phyloP scores from a whole-genome alignment of 2,888 invertebrate species.

The Pediacus dermestoides region DNA sequence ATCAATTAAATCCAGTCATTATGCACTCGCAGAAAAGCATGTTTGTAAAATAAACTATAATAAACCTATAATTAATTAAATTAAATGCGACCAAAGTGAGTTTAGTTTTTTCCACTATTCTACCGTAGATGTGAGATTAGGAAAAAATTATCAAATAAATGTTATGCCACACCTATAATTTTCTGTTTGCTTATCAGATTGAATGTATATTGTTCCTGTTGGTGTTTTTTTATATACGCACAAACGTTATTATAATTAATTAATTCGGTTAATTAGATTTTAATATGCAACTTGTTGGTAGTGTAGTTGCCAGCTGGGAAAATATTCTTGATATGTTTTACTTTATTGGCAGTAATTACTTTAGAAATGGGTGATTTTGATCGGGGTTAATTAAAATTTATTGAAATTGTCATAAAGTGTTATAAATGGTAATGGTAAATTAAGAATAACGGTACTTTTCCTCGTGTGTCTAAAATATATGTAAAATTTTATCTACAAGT shows the following conservation, averaged over 20 bases:
- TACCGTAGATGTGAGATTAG: background rate
- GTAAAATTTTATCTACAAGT: too few relatives aligned
- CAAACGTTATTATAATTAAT: background rate
- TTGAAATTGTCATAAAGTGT: too few relatives aligned
- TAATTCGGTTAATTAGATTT: background rate
- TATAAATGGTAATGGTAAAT: too few relatives aligned
- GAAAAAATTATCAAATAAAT: background rate
- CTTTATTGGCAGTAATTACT: too few relatives aligned
- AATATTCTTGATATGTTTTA: too few relatives aligned
- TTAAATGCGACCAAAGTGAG: background rate
- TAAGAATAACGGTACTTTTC: too few relatives aligned
- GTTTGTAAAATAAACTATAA: slow-evolving; percentile 2
- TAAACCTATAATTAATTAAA: slow-evolving; percentile 1
- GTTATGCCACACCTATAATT: background rate
- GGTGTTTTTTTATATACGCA: background rate
- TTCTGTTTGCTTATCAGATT: background rate
- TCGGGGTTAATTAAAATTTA: too few relatives aligned
- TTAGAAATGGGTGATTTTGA: too few relatives aligned
- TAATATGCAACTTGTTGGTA: background rate
- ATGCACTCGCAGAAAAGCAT: background rate
- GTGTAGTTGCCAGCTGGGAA: background rate
- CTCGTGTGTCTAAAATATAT: too few relatives aligned
- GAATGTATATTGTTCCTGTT: slow-evolving; percentile 2
- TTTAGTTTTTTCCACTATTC: background rate
- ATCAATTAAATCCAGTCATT: background rate